These are phyloP conservation scores for Ascaphus truei DNA, from an alignment of 2,113 vertebrate species.

Conservation along the genomic window DNA sequence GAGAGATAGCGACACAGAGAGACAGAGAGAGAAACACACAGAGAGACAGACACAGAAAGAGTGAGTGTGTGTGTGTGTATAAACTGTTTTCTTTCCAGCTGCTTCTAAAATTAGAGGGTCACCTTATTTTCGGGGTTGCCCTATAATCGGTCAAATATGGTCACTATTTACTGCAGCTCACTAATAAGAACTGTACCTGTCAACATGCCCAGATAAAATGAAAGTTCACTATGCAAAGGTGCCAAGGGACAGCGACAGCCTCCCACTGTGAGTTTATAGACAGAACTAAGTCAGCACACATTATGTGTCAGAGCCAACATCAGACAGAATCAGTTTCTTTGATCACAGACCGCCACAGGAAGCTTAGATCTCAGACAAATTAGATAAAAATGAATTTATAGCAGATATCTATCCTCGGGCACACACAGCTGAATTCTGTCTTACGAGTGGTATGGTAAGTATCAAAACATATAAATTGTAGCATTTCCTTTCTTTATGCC, in stretches of 20 bases:
- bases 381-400: constrained; percentile 98
- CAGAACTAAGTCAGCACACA: constrained; percentile 93
- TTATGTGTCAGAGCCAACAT: constrained; percentile 90
- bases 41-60: too few relatives aligned
- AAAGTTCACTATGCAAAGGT: constrained; percentile 71
- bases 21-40: too few relatives aligned
- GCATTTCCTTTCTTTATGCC: constrained; percentile 53
- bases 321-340: constrained; percentile 93
- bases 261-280: constrained; percentile 81
- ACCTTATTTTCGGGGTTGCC: too few relatives aligned
- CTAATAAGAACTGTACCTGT: constrained; percentile 64
- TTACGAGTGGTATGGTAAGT: constrained; percentile 61
- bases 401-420: constrained; percentile 74
- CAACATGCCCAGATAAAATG: constrained; percentile 65
- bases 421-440: constrained; percentile 65
- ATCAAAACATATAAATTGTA: constrained; percentile 66
- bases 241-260: constrained; percentile 61
- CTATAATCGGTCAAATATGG: too few relatives aligned
- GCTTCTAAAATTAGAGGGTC: too few relatives aligned
- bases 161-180: constrained; percentile 68
- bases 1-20: too few relatives aligned
- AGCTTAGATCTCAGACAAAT: constrained; percentile 96
- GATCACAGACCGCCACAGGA: constrained; percentile 93
- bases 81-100: too few relatives aligned
- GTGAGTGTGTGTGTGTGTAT: too few relatives aligned